Percentiles rank a stretch among this genome's conserved stretches.
Evolutionary conservation across 2,113 vertebrate species (phyloP).

Genomic region (Scophthalmus maximus): DNA sequence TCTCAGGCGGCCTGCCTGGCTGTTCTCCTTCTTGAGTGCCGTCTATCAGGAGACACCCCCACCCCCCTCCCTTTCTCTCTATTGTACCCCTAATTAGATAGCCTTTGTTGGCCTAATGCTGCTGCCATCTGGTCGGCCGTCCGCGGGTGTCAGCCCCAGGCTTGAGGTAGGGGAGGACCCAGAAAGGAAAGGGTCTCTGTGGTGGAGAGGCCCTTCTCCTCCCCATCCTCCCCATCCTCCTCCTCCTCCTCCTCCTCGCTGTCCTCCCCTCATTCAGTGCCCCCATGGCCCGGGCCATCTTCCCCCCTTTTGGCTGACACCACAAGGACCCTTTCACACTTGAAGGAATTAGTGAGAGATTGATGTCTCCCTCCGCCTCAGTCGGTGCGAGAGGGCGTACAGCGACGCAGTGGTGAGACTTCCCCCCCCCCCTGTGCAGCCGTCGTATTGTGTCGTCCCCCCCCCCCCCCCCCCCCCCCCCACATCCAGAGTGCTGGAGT

Average conservation of each 20-base stretch:
- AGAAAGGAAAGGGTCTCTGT: slow-evolving; percentile 54
- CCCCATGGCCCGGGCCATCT: slow-evolving; percentile 67
- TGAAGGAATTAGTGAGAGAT: slow-evolving; percentile 86
- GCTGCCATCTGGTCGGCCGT: slow-evolving; percentile 84
- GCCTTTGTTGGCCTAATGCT: slow-evolving; percentile 84
- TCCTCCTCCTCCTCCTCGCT: slow-evolving; percentile 53
- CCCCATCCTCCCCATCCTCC: slow-evolving; percentile 14
- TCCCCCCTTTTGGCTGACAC: slow-evolving; percentile 72
- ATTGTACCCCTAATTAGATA: slow-evolving; percentile 86
- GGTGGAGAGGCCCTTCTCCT: slow-evolving; percentile 56
- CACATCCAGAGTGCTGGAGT: slow-evolving; percentile 16
- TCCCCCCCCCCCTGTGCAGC: slow-evolving; percentile 50
- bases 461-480: neutral
- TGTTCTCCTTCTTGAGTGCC: slow-evolving; percentile 63
- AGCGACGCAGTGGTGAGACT: slow-evolving; percentile 44
- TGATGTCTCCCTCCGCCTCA: slow-evolving; percentile 76
- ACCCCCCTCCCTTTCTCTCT: slow-evolving; percentile 59
- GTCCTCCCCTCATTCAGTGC: slow-evolving; percentile 69
- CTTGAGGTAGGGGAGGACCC: slow-evolving; percentile 44
- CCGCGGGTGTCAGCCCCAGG: slow-evolving; percentile 59
- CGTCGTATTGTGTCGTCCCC: slow-evolving; percentile 35
- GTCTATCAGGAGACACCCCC: slow-evolving; percentile 68
- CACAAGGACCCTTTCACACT: slow-evolving; percentile 84
- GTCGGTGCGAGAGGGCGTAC: slow-evolving; percentile 59
- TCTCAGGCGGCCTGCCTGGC: slow-evolving; percentile 65